Evolutionary conservation across 2,113 vertebrate species (phyloP), one percentile per base, ranked within the genome.

Genomic region (Tachycineta bicolor): DNA sequence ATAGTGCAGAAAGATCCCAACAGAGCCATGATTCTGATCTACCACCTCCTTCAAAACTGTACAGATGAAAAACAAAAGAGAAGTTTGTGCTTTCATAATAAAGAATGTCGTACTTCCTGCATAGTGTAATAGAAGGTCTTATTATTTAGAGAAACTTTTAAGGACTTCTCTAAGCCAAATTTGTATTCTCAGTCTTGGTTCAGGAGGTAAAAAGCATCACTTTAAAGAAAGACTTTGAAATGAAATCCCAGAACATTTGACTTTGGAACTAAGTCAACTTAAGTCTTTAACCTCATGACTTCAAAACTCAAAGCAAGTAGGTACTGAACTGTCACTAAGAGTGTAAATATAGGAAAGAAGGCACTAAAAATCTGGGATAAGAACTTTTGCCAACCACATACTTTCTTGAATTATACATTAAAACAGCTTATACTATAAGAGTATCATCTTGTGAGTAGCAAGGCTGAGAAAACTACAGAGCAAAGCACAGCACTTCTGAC

Each of bases 361-460:
- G 73, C 69, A 64, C 74, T 81, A 92, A 65, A 94, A 97, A 97
- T 95, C 95, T 85, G 94, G 95, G 94, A 91, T 97, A 96, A 97
- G 76, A 94, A 91, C 73, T 94, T 84, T 90, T 70, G 56, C 83
- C 87, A 96, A 74, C 47, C 62, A 47, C 58, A 67, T 1, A 3
- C 33, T 93, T 95, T 62, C 58, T 76, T 97, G 84, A 96, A 97
- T 97, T 94, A 96, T 91, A 94, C 91, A 96, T 94, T 95, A 95
- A 95, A 95, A 71, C 90, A 93, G 94, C 79, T 97, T 96, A 96
- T 87, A 90, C 8, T 83, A 3, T 96, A 90, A 96, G 87, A 95
- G 50, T 84, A 94, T 97, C 94, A 91, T 90, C 58, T 65, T 74
- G 22, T 78, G 90, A 93, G 71, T 76, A 93, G 77, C 34, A 87